Percentiles rank a stretch among this genome's conserved stretches.
Conservation (phyloP, 2,888 invertebrate genomes). For the Plutella xylostella region DNA sequence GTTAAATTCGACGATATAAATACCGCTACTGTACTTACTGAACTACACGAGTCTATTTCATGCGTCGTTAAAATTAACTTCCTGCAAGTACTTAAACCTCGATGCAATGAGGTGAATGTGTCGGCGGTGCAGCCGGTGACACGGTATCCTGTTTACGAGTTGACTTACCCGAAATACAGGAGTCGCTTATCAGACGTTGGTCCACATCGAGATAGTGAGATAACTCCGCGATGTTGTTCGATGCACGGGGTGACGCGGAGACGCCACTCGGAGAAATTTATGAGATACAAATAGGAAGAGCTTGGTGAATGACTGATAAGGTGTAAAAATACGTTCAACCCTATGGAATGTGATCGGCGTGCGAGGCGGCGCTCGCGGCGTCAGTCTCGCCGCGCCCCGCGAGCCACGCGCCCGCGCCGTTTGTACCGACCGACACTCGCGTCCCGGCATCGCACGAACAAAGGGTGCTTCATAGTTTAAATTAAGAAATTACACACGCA, state of each 20-base stretch:
- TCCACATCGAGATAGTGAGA: not conserved
- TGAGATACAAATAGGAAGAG: not conserved
- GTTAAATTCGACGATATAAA: too few species aligned
- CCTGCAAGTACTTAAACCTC: too few species aligned
- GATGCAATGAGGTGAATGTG: too few species aligned
- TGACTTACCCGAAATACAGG: conserved; percentile 48
- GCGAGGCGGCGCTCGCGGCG: conserved; percentile 23
- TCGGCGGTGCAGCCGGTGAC: not conserved
- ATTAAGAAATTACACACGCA: conserved; percentile 45
- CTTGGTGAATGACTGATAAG: conserved; percentile 32
- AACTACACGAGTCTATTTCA: too few species aligned
- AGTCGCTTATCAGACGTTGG: conserved; percentile 24
- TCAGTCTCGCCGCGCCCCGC: conserved; percentile 40
- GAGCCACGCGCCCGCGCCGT: conserved; percentile 20
- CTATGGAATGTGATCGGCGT: conserved; percentile 38
- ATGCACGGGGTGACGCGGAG: too few species aligned
- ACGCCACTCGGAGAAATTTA: too few species aligned
- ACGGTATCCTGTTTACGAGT: conserved; percentile 22
- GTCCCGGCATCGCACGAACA: conserved; percentile 32
- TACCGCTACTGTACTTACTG: too few species aligned
- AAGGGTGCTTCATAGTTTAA: conserved; percentile 49
- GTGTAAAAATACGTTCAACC: conserved; percentile 44
- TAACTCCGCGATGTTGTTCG: not conserved
- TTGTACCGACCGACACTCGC: conserved; percentile 23
- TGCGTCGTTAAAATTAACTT: too few species aligned